A percentile compares a stretch with the other conserved stretches of the same genome.
These are phyloP conservation scores for Callipepla squamata DNA, from an alignment of 2,113 vertebrate species.

Conservation along the genomic window DNA sequence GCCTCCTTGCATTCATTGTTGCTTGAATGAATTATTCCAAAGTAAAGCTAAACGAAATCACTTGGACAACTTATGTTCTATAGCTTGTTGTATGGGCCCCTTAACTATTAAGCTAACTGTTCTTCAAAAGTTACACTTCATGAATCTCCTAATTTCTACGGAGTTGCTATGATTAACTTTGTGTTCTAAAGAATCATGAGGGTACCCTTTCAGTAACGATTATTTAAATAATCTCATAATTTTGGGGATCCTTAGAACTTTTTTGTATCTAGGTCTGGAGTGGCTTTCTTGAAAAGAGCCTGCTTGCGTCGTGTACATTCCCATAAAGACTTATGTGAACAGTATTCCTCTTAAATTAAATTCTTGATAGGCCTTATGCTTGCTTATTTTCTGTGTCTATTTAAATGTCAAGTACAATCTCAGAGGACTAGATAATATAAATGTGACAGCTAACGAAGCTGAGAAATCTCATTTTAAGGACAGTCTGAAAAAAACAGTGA, in stretches of 20 bases:
- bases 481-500: background rate
- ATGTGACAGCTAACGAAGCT: background rate
- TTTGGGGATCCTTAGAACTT: background rate
- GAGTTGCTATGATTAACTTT: background rate
- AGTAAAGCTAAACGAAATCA: background rate
- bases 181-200: background rate
- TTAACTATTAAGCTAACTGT: background rate
- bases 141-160: background rate
- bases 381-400: background rate
- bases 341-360: background rate
- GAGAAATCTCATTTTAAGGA: conserved; percentile 27
- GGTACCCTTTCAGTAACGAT: background rate
- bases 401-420: conserved; percentile 30
- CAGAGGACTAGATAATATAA: background rate
- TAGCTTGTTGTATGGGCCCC: background rate
- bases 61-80: background rate
- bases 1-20: conserved; percentile 28
- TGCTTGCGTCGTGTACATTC: background rate
- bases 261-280: background rate
- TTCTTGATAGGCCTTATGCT: background rate
- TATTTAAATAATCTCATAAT: background rate
- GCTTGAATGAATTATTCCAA: conserved; percentile 8
- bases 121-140: background rate
- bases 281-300: background rate
- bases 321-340: background rate